Evolutionary conservation across 2,113 vertebrate genomes (phyloP).

Genomic region (Eudyptes chrysolophus): DNA sequence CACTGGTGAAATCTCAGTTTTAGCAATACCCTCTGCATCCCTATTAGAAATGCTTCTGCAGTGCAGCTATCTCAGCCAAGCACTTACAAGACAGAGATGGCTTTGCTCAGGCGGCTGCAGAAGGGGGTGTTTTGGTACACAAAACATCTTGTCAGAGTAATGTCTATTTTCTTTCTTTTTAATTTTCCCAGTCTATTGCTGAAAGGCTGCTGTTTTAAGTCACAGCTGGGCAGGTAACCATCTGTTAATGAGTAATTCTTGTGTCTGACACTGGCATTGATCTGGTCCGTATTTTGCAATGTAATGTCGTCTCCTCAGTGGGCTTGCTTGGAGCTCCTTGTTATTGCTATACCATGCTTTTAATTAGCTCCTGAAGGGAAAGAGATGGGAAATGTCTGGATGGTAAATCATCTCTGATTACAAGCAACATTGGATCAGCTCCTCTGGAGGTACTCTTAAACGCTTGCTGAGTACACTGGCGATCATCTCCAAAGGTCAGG

Average conservation of each 20-base stretch:
- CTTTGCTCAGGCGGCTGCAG: not conserved
- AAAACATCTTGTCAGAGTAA: not conserved
- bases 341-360: not conserved
- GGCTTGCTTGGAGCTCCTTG: not conserved
- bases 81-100: not conserved
- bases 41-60: not conserved
- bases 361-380: not conserved
- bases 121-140: not conserved
- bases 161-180: not conserved
- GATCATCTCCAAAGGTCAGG: not conserved
- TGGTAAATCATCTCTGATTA: not conserved
- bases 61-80: not conserved
- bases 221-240: not conserved
- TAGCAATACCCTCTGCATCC: not conserved
- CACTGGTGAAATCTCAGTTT: not conserved
- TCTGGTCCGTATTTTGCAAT: conserved; percentile 6
- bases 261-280: not conserved
- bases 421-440: not conserved
- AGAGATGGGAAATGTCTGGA: not conserved
- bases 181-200: not conserved
- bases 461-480: rapidly evolving
- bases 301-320: not conserved
- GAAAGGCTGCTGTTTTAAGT: not conserved
- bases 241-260: conserved; percentile 54
- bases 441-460: not conserved